Evolutionary conservation across 2,888 invertebrate genomes (phyloP).

Genomic region (Monoplex corrugatus): DNA sequence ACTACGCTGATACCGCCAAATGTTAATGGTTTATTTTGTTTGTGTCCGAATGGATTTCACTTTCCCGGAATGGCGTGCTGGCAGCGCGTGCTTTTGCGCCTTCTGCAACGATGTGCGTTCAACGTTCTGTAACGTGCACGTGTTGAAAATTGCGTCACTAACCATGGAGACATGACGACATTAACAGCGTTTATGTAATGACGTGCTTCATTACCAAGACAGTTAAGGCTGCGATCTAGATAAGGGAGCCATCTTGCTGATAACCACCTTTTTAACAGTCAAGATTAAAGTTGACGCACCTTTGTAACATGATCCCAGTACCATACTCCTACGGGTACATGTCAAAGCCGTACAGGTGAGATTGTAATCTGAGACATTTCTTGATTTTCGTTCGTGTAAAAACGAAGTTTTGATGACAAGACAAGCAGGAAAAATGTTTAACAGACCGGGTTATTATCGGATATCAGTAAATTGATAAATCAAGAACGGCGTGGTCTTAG

Average conservation of each 20-base stretch:
- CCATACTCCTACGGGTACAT: slow-evolving; percentile 44
- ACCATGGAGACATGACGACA: slow-evolving; percentile 49
- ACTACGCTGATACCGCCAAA: too few relatives aligned
- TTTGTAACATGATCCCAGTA: slow-evolving; percentile 42
- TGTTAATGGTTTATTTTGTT: neutral
- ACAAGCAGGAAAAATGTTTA: too few relatives aligned
- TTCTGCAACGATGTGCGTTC: slow-evolving; percentile 42
- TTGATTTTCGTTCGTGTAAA: too few relatives aligned
- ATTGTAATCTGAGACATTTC: neutral
- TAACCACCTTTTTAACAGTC: slow-evolving; percentile 30
- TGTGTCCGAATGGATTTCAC: neutral
- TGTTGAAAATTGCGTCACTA: slow-evolving; percentile 43
- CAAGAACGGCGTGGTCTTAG: too few relatives aligned
- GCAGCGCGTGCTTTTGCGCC: slow-evolving; percentile 36
- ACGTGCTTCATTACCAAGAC: slow-evolving; percentile 38
- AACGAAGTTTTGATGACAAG: too few relatives aligned
- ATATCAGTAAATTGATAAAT: too few relatives aligned
- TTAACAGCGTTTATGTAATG: slow-evolving; percentile 43
- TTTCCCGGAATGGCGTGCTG: neutral
- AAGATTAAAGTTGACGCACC: neutral
- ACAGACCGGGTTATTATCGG: too few relatives aligned
- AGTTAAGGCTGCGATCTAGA: slow-evolving; percentile 32
- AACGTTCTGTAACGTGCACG: slow-evolving; percentile 47
- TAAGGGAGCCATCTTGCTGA: slow-evolving; percentile 41
- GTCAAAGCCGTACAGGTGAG: slow-evolving; percentile 48